Evolutionary conservation across 2,113 vertebrate genomes (phyloP), one percentile per base, ranked within the genome.

Genomic region (Platichthys flesus): DNA sequence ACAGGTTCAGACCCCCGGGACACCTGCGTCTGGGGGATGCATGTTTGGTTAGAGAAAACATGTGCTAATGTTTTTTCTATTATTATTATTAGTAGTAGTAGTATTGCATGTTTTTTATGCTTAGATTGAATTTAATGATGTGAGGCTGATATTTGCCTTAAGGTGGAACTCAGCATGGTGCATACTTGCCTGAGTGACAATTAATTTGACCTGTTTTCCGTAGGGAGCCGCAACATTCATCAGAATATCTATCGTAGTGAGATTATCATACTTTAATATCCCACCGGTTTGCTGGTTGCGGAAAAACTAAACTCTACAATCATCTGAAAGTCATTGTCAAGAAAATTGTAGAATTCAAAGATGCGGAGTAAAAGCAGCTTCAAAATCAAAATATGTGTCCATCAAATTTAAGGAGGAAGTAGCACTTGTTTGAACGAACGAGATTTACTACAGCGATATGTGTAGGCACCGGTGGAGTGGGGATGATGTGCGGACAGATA

Each of bases 1-100:
- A 85, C 88, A 92, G 74, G 14, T 42, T 62, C 70, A 77, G 49
- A 72, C 64, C 58, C 56, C 55, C 14, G 63, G 78, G 81, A 82
- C 67, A 65, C 31, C 74, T 70, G 64, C 56, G 16, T 62, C n/a
- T 18, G 13, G 28, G 61, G 60, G 21, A 57, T 42, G 26, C n/a
- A 31, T 56, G 15, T 15, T n/a, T 28, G 56, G 24, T 13, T 3
- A 13, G 5, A 65, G 12, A 35, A 56, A 63, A 64, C 6, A 3
- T 28, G 8, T 55, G 26, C 24, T 4, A 0, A 16, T 60, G 24
- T 28, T n/a, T 59, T 75, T 3, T 21, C 2, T 58, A 4, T 9
- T 9, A 40, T 42, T 3, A 42, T 42, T 40, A 3, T 3, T 42
- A 42, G 13, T 3, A 42, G 13, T 13, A 42, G 13, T 42, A 10